Percentiles rank a stretch among this genome's conserved stretches.
These are phyloP conservation scores for Drosophila burlai DNA, from an alignment of 1,140 invertebrate species.

Conservation along the genomic window DNA sequence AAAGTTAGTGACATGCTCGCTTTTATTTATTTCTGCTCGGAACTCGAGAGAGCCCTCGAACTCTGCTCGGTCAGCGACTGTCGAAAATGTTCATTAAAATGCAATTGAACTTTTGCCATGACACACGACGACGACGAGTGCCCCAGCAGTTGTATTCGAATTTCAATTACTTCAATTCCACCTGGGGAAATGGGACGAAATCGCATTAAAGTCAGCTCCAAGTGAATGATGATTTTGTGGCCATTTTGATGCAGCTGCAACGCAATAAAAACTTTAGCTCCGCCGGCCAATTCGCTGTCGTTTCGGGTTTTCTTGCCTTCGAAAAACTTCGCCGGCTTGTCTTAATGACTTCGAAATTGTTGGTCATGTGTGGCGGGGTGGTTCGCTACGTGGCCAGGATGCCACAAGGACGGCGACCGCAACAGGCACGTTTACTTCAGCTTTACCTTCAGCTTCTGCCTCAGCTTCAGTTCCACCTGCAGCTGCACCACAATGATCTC, in stretches of 20 bases:
- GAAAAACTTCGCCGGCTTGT: slow-evolving; percentile 42
- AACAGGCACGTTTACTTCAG: slow-evolving; percentile 45
- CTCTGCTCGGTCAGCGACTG: slow-evolving; percentile 32
- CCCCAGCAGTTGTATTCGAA: slow-evolving; percentile 37
- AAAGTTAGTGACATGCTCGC: slow-evolving; percentile 46
- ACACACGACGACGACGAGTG: slow-evolving; percentile 12
- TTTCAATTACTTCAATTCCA: slow-evolving; percentile 64
- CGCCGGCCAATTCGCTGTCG: slow-evolving; percentile 21
- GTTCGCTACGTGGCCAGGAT: slow-evolving; percentile 34
- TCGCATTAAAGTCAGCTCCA: slow-evolving; percentile 52
- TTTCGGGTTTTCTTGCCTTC: slow-evolving; percentile 25
- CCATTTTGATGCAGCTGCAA: slow-evolving; percentile 41
- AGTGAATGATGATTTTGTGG: slow-evolving; percentile 62
- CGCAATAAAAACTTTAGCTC: slow-evolving; percentile 41
- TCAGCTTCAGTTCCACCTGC: slow-evolving; percentile 1
- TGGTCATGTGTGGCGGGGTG: slow-evolving; percentile 40
- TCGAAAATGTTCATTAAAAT: slow-evolving; percentile 66
- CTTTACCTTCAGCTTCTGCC: background rate
- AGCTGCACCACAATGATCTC: slow-evolving; percentile 49
- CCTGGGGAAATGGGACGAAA: slow-evolving; percentile 32
- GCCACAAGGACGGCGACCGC: slow-evolving; percentile 16
- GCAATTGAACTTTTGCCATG: slow-evolving; percentile 61
- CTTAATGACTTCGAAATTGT: slow-evolving; percentile 77
- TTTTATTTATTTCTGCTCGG: slow-evolving; percentile 58
- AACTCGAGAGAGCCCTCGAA: slow-evolving; percentile 23